Conservation (phyloP, 1,140 invertebrate species). For the Aphidius gifuensis region DNA sequence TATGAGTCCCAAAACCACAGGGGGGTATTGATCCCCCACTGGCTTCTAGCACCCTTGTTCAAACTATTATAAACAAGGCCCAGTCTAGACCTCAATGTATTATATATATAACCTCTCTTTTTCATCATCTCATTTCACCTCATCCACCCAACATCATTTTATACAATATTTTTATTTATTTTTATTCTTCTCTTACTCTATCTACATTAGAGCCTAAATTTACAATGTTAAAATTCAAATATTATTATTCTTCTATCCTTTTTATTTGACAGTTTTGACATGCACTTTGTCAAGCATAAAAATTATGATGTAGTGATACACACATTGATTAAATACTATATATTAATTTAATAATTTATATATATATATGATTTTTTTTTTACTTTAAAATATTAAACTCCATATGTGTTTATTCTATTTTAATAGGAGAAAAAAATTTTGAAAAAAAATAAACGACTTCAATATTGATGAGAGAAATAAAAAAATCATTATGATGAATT, state of each 20-base stretch:
- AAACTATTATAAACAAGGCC: constrained; percentile 54
- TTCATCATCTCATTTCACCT: constrained; percentile 52
- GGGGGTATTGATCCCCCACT: constrained; percentile 50
- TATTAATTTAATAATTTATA: constrained; percentile 50
- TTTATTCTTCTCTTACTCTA: constrained; percentile 3
- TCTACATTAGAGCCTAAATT: neutral
- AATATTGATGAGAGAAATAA: no score
- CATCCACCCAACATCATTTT: constrained; percentile 32
- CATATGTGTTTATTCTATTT: no score
- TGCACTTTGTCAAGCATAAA: no score
- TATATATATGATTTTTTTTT: neutral
- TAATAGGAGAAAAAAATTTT: no score
- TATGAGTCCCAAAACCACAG: constrained; percentile 45
- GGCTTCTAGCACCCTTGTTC: constrained; percentile 55
- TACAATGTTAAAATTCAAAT: neutral
- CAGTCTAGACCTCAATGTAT: constrained; percentile 45
- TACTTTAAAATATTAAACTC: no score
- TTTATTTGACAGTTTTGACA: no score
- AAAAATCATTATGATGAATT: no score
- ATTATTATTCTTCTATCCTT: no score
- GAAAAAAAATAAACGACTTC: no score
- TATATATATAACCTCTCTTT: constrained; percentile 38
- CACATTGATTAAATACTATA: constrained; percentile 42
- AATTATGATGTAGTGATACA: no score
- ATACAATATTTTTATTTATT: constrained; percentile 1